phyloP scores from a whole-genome alignment of 2,888 invertebrate genomes.

The Tetranychus piercei region DNA sequence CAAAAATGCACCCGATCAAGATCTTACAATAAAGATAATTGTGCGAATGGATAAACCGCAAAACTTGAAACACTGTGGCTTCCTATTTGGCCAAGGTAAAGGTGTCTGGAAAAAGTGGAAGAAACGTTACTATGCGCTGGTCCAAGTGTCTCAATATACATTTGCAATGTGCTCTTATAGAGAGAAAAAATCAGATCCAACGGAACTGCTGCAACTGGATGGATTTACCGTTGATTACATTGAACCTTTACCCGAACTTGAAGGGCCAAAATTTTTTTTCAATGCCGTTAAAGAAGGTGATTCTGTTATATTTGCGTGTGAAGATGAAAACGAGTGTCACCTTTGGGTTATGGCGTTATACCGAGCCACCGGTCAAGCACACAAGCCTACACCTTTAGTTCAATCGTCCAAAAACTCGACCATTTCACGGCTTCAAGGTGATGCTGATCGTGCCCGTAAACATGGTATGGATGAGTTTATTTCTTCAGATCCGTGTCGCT shows the following conservation, averaged over 20 bases:
- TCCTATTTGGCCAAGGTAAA: conserved; percentile 80
- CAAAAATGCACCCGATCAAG: conserved; percentile 85
- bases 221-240: conserved; percentile 98
- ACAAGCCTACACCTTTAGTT: conserved; percentile 77
- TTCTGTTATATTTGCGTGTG: conserved; percentile 81
- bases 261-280: conserved; percentile 62
- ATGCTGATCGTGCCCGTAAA: conserved; percentile 68
- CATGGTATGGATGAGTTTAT: conserved; percentile 99
- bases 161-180: conserved; percentile 99
- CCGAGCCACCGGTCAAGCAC: conserved; percentile 96
- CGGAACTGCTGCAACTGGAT: conserved; percentile 98
- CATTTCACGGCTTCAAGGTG: conserved; percentile 68
- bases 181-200: conserved; percentile 96
- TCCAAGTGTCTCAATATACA: conserved; percentile 92
- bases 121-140: conserved; percentile 87
- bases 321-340: conserved; percentile 93
- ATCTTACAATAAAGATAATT: conserved; percentile 86
- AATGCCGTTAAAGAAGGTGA: conserved; percentile 97
- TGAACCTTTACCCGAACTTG: conserved; percentile 64
- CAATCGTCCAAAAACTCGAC: conserved; percentile 60
- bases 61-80: conserved; percentile 98
- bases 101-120: conserved; percentile 99
- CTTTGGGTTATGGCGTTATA: conserved; percentile 99
- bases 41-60: conserved; percentile 96
- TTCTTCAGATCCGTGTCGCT: conserved; percentile 93